These are phyloP conservation scores for Epicauta chinensis DNA, from an alignment of 1,140 invertebrate species.

Conservation along the genomic window DNA sequence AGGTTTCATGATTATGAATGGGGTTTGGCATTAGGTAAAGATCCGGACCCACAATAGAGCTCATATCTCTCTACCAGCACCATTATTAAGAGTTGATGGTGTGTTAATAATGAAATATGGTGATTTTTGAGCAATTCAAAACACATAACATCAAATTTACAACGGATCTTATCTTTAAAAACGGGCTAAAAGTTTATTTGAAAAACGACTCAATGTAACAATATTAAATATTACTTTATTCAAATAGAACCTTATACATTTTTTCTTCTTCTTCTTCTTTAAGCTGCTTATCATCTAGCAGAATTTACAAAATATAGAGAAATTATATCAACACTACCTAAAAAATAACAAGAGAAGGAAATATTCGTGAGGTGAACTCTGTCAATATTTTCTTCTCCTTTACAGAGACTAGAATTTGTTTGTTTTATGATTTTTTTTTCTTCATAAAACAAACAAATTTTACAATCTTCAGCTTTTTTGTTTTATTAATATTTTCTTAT, in stretches of 20 bases:
- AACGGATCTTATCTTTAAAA: constrained; percentile 22
- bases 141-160: constrained; percentile 19
- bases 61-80: constrained; percentile 53
- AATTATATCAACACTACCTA: too few relatives aligned
- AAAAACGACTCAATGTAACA: too few relatives aligned
- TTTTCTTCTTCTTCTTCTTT: too few relatives aligned
- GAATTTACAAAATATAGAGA: too few relatives aligned
- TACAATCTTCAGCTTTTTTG: constrained; percentile 1
- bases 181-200: too few relatives aligned
- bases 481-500: not conserved
- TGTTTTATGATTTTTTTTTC: constrained; percentile 8
- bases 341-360: too few relatives aligned
- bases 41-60: constrained; percentile 50
- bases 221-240: too few relatives aligned
- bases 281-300: too few relatives aligned
- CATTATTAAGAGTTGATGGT: constrained; percentile 45
- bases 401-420: constrained; percentile 15
- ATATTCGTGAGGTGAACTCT: too few relatives aligned
- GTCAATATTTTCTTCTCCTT: too few relatives aligned
- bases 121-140: constrained; percentile 34
- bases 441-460: constrained; percentile 16
- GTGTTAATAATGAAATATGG: constrained; percentile 45
- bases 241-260: too few relatives aligned
- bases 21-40: constrained; percentile 50
- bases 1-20: constrained; percentile 57